These are phyloP conservation scores for Glaucomys volans DNA, from an alignment of 2,113 vertebrate species.

Conservation along the genomic window DNA sequence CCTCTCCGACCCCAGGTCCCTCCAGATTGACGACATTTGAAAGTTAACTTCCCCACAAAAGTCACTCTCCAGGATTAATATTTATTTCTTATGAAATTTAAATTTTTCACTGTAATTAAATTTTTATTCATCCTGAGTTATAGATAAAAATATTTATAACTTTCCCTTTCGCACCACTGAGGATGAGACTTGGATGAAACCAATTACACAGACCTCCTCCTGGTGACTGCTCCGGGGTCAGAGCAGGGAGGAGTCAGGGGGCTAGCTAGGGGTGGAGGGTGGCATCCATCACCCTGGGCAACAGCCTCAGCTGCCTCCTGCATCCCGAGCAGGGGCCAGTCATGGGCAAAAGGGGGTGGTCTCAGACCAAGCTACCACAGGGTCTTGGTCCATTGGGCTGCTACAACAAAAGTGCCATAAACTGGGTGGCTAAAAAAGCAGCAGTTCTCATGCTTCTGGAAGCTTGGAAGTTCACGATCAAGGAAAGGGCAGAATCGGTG, in stretches of 20 bases:
- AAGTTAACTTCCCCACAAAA: constrained; percentile 81
- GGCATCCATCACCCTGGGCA: not conserved
- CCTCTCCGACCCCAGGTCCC: constrained; percentile 12
- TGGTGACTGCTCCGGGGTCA: not conserved
- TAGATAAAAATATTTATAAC: constrained; percentile 75
- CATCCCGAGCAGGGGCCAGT: not conserved
- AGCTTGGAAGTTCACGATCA: not conserved
- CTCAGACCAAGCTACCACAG: not conserved
- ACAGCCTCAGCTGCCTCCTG: not conserved
- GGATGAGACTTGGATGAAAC: constrained; percentile 55
- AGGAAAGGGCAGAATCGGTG: not conserved
- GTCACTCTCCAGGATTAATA: constrained; percentile 65
- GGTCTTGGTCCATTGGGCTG: not conserved
- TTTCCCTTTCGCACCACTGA: constrained; percentile 54
- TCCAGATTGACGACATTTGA: constrained; percentile 65
- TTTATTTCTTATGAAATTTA: constrained; percentile 79
- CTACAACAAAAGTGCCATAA: not conserved
- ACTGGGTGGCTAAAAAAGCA: not conserved
- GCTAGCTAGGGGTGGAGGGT: not conserved
- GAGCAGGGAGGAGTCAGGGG: not conserved
- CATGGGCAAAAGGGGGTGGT: not conserved
- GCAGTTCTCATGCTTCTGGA: not conserved
- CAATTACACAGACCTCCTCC: constrained; percentile 59
- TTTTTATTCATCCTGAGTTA: constrained; percentile 79
- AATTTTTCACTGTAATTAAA: constrained; percentile 68